Conservation (phyloP, 2,888 invertebrate genomes). For the Melinaea menophilus region DNA sequence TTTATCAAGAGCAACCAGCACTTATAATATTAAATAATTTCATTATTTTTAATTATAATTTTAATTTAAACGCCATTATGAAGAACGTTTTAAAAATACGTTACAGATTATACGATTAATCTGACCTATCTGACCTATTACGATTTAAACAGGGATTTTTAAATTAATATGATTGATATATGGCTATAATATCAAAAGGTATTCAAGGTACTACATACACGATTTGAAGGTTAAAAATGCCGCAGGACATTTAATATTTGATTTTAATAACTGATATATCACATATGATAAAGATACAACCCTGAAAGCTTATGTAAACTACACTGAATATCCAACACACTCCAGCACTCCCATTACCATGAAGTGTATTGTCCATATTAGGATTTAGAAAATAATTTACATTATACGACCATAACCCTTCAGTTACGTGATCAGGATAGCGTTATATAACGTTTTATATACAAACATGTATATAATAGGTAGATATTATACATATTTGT, state of each 20-base stretch:
- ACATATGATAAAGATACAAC: neutral
- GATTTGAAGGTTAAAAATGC: constrained; percentile 35
- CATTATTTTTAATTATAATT: too few species aligned
- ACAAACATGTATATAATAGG: neutral
- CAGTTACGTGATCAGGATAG: constrained; percentile 64
- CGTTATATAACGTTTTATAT: constrained; percentile 45
- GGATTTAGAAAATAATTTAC: constrained; percentile 8
- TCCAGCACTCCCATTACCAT: neutral
- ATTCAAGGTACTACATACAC: neutral
- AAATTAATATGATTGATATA: too few species aligned
- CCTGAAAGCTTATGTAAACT: too few species aligned
- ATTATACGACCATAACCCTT: constrained; percentile 17
- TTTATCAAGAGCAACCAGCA: too few species aligned
- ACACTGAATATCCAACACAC: neutral
- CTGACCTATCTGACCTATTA: too few species aligned
- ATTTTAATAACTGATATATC: constrained; percentile 19
- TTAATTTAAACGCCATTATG: too few species aligned
- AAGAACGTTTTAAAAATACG: too few species aligned
- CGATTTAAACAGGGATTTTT: too few species aligned
- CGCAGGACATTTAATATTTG: constrained; percentile 41
- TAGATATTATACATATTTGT: too few species aligned
- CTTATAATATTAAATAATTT: too few species aligned
- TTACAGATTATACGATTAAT: too few species aligned
- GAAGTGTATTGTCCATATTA: constrained; percentile 7
- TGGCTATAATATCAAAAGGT: neutral